Percentiles rank a stretch among this genome's conserved stretches.
phyloP scores from a whole-genome alignment of 1,140 invertebrate genomes.

The Belonocnema kinseyi region DNA sequence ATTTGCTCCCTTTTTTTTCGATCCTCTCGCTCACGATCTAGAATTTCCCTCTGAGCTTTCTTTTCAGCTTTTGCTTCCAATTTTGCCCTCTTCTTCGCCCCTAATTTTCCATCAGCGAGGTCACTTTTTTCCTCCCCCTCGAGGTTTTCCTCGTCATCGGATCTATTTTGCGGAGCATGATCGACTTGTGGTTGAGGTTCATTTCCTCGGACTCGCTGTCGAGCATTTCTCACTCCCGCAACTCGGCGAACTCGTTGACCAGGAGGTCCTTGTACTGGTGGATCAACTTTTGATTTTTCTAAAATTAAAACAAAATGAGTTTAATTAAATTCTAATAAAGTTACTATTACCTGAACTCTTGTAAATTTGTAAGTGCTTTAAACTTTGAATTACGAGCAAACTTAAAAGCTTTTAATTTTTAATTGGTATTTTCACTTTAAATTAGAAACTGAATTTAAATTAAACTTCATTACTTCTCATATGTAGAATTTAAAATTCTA shows the following conservation, averaged over 20 bases:
- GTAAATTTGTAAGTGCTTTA: slow-evolving; percentile 29
- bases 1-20: slow-evolving; percentile 82
- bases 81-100: slow-evolving; percentile 94
- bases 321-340: neutral
- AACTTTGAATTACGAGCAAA: neutral
- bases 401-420: neutral
- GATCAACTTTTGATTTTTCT: slow-evolving; percentile 52
- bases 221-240: slow-evolving; percentile 62
- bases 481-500: slow-evolving; percentile 27
- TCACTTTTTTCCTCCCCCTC: slow-evolving; percentile 70
- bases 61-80: slow-evolving; percentile 95
- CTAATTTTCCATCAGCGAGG: slow-evolving; percentile 86
- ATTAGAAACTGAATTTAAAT: no score
- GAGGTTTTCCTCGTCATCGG: slow-evolving; percentile 68
- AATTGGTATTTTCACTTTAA: neutral
- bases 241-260: slow-evolving; percentile 60
- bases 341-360: slow-evolving; percentile 13
- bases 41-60: slow-evolving; percentile 86
- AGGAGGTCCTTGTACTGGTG: slow-evolving; percentile 49
- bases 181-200: slow-evolving; percentile 59
- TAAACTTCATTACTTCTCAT: no score
- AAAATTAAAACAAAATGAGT: slow-evolving; percentile 28
- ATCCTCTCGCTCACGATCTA: slow-evolving; percentile 84
- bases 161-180: slow-evolving; percentile 49
- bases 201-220: slow-evolving; percentile 61